Evolutionary conservation across 2,888 invertebrate species (phyloP).

Genomic region (Taphrorychus bicolor): DNA sequence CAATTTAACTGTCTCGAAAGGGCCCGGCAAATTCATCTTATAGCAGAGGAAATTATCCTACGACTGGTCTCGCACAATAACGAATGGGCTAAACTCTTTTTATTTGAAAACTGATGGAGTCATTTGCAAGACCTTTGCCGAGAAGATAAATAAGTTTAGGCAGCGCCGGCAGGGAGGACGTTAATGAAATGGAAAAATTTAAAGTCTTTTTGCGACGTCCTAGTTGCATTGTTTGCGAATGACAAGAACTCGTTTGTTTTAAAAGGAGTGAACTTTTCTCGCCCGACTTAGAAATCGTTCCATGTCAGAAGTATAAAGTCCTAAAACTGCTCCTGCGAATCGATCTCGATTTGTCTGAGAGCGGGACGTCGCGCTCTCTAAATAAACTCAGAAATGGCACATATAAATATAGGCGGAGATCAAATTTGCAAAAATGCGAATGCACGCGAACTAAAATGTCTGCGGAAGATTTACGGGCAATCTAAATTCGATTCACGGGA

Average conservation of each 20-base stretch:
- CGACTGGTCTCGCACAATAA: slow-evolving; percentile 6
- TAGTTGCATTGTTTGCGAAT: neutral
- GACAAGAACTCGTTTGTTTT: neutral
- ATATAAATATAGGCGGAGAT: neutral
- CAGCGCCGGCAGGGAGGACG: neutral
- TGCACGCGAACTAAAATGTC: slow-evolving; percentile 1
- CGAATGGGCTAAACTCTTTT: neutral
- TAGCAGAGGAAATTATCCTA: neutral
- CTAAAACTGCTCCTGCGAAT: neutral
- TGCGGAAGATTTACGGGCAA: neutral
- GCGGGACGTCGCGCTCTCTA: neutral
- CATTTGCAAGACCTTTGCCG: slow-evolving; percentile 1
- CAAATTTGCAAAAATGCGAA: neutral
- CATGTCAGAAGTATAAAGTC: neutral
- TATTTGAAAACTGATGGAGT: neutral
- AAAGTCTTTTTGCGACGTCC: neutral
- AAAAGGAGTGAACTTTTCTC: neutral
- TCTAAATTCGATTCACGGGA: neutral
- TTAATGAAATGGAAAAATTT: slow-evolving; percentile 9
- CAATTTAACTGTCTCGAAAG: neutral
- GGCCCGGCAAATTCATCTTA: neutral
- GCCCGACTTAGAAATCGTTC: slow-evolving; percentile 2
- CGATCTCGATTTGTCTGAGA: neutral
- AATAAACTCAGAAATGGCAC: neutral
- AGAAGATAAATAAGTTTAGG: slow-evolving; percentile 6